A percentile compares a stretch with the other conserved stretches of the same genome.
These are phyloP conservation scores for Drosophila conformis DNA, from an alignment of 2,888 invertebrate genomes.

Conservation along the genomic window DNA sequence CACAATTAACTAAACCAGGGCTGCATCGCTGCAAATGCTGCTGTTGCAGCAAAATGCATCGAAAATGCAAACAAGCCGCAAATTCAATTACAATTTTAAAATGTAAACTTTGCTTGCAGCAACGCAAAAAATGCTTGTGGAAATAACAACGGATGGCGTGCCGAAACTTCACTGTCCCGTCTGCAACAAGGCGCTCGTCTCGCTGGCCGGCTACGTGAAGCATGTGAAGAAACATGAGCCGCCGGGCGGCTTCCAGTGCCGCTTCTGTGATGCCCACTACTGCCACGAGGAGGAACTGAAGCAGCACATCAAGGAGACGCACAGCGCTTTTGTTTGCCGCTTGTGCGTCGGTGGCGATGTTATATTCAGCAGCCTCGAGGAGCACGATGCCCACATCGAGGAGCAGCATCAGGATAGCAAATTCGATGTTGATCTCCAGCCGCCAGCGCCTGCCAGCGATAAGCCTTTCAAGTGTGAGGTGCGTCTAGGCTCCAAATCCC, in stretches of 20 bases:
- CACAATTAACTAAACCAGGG: slow-evolving; percentile 44
- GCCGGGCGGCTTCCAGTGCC: slow-evolving; percentile 84
- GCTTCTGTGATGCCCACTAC: slow-evolving; percentile 81
- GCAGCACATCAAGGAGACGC: slow-evolving; percentile 75
- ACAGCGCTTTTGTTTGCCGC: slow-evolving; percentile 82
- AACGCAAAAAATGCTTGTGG: slow-evolving; percentile 78
- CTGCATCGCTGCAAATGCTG: slow-evolving; percentile 16
- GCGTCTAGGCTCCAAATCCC: slow-evolving; percentile 14
- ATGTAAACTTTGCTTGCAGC: slow-evolving; percentile 35
- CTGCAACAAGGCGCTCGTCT: slow-evolving; percentile 81
- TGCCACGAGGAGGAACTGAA: slow-evolving; percentile 80
- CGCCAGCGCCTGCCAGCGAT: slow-evolving; percentile 57
- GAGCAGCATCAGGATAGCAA: slow-evolving; percentile 83
- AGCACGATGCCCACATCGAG: slow-evolving; percentile 83
- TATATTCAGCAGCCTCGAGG: slow-evolving; percentile 73
- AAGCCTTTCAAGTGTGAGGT: slow-evolving; percentile 83
- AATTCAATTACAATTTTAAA: neutral
- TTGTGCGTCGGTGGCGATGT: slow-evolving; percentile 75
- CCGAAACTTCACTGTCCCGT: slow-evolving; percentile 83
- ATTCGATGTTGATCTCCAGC: slow-evolving; percentile 82
- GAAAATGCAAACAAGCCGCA: neutral
- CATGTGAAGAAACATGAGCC: slow-evolving; percentile 84
- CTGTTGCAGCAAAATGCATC: neutral
- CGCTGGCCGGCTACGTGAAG: slow-evolving; percentile 82
- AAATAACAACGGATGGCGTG: slow-evolving; percentile 82